phyloP scores from a whole-genome alignment of 2,797 vertebrate species.

The Holocentrus rufus region DNA sequence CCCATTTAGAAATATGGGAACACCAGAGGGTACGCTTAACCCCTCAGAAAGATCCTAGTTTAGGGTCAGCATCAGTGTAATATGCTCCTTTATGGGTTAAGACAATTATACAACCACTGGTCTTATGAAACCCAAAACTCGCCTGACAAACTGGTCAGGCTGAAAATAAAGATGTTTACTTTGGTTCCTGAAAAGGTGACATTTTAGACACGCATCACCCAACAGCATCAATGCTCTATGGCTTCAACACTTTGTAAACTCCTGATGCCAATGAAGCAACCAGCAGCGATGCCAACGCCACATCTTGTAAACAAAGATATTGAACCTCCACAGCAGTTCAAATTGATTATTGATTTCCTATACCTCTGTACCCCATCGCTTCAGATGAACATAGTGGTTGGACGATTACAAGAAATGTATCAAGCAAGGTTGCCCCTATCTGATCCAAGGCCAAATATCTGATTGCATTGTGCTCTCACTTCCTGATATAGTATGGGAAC shows the following conservation, averaged over 20 bases:
- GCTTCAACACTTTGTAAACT: slow-evolving; percentile 20
- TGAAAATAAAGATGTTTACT: neutral
- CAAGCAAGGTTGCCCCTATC: slow-evolving; percentile 27
- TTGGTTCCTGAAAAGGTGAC: neutral
- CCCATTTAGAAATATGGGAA: slow-evolving; percentile 7
- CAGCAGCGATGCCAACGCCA: neutral
- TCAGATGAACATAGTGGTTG: slow-evolving; percentile 9
- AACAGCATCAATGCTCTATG: neutral
- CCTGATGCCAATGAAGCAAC: neutral
- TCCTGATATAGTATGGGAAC: slow-evolving; percentile 52
- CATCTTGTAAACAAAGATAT: neutral
- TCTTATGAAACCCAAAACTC: neutral
- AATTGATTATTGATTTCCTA: slow-evolving; percentile 19
- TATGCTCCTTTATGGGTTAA: neutral
- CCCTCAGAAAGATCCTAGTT: neutral
- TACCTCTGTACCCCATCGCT: neutral
- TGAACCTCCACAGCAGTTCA: slow-evolving; percentile 2
- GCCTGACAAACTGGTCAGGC: neutral
- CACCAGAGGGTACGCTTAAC: neutral
- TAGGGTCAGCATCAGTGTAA: neutral
- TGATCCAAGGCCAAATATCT: slow-evolving; percentile 43
- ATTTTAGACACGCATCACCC: neutral
- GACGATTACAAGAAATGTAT: slow-evolving; percentile 47
- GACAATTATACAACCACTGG: no score
- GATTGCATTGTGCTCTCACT: slow-evolving; percentile 56